Evolutionary conservation across 2,113 vertebrate genomes (phyloP).

Genomic region (Leucoraja erinaceus): DNA sequence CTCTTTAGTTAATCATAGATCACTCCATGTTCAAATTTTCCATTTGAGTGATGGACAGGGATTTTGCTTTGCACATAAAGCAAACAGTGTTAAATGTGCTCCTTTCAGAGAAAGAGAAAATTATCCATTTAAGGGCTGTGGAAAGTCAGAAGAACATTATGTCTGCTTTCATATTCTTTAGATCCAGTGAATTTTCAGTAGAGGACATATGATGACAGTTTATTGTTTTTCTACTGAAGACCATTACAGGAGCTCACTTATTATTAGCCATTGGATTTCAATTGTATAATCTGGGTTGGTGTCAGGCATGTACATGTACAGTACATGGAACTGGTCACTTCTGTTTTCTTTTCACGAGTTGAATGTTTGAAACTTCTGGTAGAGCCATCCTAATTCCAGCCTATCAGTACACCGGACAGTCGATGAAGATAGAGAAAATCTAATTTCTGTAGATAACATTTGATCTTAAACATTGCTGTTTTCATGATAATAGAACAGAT

Average conservation of each 20-base stretch:
- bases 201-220: neutral
- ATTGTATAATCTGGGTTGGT: neutral
- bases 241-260: neutral
- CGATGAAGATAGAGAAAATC: neutral
- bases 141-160: neutral
- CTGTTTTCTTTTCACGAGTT: neutral
- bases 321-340: neutral
- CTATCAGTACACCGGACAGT: neutral
- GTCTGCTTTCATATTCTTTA: neutral
- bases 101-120: neutral
- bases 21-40: neutral
- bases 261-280: neutral
- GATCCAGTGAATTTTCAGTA: neutral
- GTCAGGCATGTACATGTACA: neutral
- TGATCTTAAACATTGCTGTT: neutral
- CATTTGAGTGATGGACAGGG: neutral
- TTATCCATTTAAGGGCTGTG: neutral
- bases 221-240: neutral
- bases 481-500: neutral
- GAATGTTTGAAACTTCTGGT: neutral
- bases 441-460: neutral
- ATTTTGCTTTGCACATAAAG: neutral
- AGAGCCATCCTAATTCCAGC: neutral
- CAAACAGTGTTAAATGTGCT: neutral
- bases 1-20: neutral